Base-by-base conservation (phyloP, 92 coral and sea anemone genomes). In the Ricordea florida region DNA sequence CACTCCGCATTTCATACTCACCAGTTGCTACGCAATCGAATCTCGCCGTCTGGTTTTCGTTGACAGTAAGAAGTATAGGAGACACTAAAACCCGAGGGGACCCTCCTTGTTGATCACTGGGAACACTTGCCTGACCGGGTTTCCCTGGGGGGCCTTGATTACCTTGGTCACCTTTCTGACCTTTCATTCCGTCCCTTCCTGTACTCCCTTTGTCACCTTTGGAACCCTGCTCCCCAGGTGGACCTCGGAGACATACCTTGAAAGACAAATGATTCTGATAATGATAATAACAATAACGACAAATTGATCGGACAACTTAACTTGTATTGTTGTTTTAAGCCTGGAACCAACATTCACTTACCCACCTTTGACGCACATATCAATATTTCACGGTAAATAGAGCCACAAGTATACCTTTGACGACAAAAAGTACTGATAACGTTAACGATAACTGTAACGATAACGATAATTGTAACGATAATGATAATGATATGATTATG, bases 41-140 rank as follows among this genome's bases (percentile, higher is more conserved):
- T 17, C 75, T 71, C 0, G 92, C 92, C 0, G 92, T 81, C 56
- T 55, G 62, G 57, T 81, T 87, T 42, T 87, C 92, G 26, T 74
- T 63, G 32, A 81, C 79, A 0, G 92, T 82, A 46, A 87, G 49
- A 21, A 87, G 41, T 11, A 84, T 33, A 17, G 92, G 92, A n/a
- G 78, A 50, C 24, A 79, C 92, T 1, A 70, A 21, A 1, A 81
- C 87, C 41, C 56, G 55, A 6, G 84, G 88, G 6, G 57, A 16
- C 33, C 79, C 87, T 1, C 36, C 52, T 8, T 15, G 53, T 38
- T 25, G 29, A 8, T 26, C 18, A 22, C 42, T 33, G 27, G 45
- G 27, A 72, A 31, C 15, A 35, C 33, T n/a, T 18, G 57, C 42
- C 73, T 46, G 45, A 21, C 74, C 74, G 35, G 74, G 77, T n/a